Conservation (phyloP, 2,888 invertebrate genomes). For the Perithous albicinctus region DNA sequence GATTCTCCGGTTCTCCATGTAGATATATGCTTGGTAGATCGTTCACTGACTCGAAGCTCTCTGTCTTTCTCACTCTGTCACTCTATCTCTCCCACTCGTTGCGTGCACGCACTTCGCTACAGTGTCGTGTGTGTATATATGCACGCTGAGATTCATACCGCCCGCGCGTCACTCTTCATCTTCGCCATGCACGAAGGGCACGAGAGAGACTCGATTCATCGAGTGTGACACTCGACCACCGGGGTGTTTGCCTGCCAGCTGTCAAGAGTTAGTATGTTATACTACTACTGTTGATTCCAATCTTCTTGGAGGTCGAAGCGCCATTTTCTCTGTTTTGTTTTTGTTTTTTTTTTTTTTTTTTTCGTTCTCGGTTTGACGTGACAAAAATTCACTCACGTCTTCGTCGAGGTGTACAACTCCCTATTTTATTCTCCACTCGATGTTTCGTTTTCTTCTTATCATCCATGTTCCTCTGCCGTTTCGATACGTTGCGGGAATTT, state of each 20-base stretch:
- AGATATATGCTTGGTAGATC: not conserved
- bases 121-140: not conserved
- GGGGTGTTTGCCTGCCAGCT: slow-evolving; percentile 66
- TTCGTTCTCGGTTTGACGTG: not conserved
- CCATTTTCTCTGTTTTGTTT: slow-evolving; percentile 25
- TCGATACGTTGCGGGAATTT: not conserved
- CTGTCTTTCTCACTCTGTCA: not conserved
- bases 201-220: slow-evolving; percentile 45
- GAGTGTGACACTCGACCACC: slow-evolving; percentile 67
- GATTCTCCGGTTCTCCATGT: not conserved
- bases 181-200: slow-evolving; percentile 45
- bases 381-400: slow-evolving; percentile 38
- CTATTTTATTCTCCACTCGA: not conserved
- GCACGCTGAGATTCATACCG: slow-evolving; percentile 56
- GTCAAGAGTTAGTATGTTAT: slow-evolving; percentile 51
- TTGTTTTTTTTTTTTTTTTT: not conserved
- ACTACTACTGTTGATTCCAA: slow-evolving; percentile 56
- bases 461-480: slow-evolving; percentile 29
- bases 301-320: slow-evolving; percentile 55
- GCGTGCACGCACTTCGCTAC: slow-evolving; percentile 52
- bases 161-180: slow-evolving; percentile 68
- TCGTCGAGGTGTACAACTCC: not conserved
- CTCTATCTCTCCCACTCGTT: slow-evolving; percentile 20
- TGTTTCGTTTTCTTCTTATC: slow-evolving; percentile 1
- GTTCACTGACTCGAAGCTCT: slow-evolving; percentile 1